Base-by-base conservation (phyloP, 1,140 invertebrate genomes). In the Euura lappo region DNA sequence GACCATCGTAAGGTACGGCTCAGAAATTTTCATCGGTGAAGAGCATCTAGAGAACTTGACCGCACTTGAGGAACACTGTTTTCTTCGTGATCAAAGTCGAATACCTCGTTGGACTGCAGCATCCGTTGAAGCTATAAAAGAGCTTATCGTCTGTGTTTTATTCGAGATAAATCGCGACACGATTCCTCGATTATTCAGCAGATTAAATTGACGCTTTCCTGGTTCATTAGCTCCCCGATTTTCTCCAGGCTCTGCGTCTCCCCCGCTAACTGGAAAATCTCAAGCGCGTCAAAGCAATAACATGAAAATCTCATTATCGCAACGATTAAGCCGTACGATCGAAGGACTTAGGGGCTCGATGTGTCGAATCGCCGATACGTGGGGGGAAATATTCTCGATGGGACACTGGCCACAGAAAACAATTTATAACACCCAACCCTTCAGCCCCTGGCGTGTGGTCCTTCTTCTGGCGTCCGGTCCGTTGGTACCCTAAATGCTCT, bases 201-300 rank as follows among this genome's bases (percentile, higher is more conserved):
- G 13, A 60, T 60, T 28, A 28, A 28, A 28, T 60, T 60, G 51
- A 11, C 51, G 3, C 51, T 8, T 60, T n/a, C 51, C 3, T 11
- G 6, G 51, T 60, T 60, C 51, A 60, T 60, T 60, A 60, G 13
- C 13, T n/a, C 51, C 8, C 8, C 3, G 51, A 60, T 11, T 60
- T 11, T n/a, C 10, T 28, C 3, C 6, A n/a, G 13, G 51, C 51
- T n/a, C 51, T 5, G 51, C 10, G 4, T 6, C 13, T 8, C 51
- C 51, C 51, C 51, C 13, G 51, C 13, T 60, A 60, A n/a, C 51
- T n/a, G 51, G 51, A 60, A 60, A 60, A 60, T 60, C 51, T 60
- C 51, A 8, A 60, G 51, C 51, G 28, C 28, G 51, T 60, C 13
- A 6, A 60, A 60, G 51, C 51, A 60, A 60, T 60, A 51, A 60